Base-by-base conservation (phyloP, 2,888 invertebrate species). In the Beris chalybata region DNA sequence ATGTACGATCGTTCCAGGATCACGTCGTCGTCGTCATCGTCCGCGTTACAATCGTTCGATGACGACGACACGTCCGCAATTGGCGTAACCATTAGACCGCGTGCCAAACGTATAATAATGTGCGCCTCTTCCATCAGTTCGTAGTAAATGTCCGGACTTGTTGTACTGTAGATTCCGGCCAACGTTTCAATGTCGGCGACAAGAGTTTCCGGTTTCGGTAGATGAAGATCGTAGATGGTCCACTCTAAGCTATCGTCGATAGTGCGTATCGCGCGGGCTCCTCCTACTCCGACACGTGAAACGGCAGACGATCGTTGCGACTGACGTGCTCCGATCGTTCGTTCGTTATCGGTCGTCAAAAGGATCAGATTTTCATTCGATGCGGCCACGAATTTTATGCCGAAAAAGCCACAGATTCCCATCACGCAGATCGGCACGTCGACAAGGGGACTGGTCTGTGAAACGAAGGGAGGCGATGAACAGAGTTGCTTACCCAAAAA, bases 81-180 rank as follows among this genome's bases (percentile, higher is more conserved):
- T 5, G 56, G 44, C 29, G 57, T 50, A 11, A 47, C 53, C 7
- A 66, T 31, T 57, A 53, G 47, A 44, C 38, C 58, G 11, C 67
- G 59, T 67, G 54, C 74, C 47, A 74, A 71, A 4, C 86, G 79
- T 15, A 91, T 78, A 72, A 90, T 85, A 71, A 89, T 84, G 74
- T 90, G 89, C 5, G 89, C 89, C 78, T 92, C 91, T 72, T 86
- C 85, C 74, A 91, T 80, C 65, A 92, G 80, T 76, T 90, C 89
- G 67, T 86, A 84, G 74, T 90, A 91, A 3, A 89, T 88, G 47
- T 86, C 83, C 2, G 87, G 85, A 70, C 87, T 88, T 0, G 86
- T 84, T 64, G 83, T 83, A 65, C 86, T 84, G 74, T 88, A 87
- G 52, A 84, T 83, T 67, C 85, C 85, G 0, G 89, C 90, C 45